Base-by-base conservation (phyloP, 1,140 invertebrate species). In the Andricus grossulariae region DNA sequence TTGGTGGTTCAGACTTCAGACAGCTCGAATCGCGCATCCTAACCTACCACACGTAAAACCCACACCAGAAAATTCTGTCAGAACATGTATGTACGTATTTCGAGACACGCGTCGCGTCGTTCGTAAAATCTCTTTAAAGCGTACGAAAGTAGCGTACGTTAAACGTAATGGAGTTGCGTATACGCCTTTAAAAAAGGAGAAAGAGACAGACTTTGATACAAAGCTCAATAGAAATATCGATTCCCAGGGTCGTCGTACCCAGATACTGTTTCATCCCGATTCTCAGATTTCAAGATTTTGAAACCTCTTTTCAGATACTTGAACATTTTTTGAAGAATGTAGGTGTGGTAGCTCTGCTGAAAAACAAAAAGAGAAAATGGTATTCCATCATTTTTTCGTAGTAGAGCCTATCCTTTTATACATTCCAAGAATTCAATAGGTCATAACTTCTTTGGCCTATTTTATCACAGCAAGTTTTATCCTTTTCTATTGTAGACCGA, bases 171-270 rank as follows among this genome's bases (percentile, higher is more conserved):
- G 39, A 45, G 39, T 45, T 16, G 12, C 60, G 25, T 32, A 39
- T 66, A 32, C 60, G 15, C 25, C 13, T 45, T 66, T 66, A 66
- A 32, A 39, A 55, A 80, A 72, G 57, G 55, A 57, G 55, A 50
- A 71, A 50, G 60, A 66, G 72, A 60, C 74, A 54, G 57, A 83
- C 78, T 77, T 83, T 81, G 82, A 85, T 84, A 82, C 81, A 80
- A 79, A 80, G 74, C 76, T 79, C 76, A 83, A 85, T 85, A 78
- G 84, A 83, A 86, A 83, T 84, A 86, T 86, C 77, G 84, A 84
- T 86, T 85, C 10, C 75, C 74, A 85, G 84, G 85, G 85, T 86
- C 84, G 83, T 80, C 79, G 85, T 54, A 85, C 85, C 72, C 82
- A 76, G 66, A 73, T 54, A 54, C 4, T 19, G 13, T 51, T 50